phyloP scores from a whole-genome alignment of 1,140 invertebrate species.

The Archegozetes longisetosus region DNA sequence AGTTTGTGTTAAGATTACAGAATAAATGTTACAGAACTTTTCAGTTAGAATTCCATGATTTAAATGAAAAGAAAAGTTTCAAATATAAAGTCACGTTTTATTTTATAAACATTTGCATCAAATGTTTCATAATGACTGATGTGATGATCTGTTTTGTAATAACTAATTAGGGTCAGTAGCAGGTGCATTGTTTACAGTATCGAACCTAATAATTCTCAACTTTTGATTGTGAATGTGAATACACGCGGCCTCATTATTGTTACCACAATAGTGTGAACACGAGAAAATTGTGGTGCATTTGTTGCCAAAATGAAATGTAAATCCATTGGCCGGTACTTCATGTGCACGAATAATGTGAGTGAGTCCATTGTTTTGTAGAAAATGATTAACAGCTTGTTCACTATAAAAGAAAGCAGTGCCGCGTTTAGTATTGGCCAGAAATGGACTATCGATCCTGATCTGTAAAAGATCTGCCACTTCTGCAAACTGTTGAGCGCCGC shows the following conservation, averaged over 20 bases:
- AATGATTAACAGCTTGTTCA: conserved; percentile 43
- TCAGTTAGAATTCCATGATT: no score
- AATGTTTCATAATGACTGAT: neutral
- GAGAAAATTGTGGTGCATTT: conserved; percentile 48
- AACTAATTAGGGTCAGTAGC: conserved; percentile 6
- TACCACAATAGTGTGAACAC: conserved; percentile 46
- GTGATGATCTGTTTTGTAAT: neutral
- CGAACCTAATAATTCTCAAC: conserved; percentile 38
- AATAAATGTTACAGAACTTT: no score
- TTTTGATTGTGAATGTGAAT: conserved; percentile 39
- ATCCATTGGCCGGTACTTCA: conserved; percentile 38
- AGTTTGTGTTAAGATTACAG: no score
- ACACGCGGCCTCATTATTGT: conserved; percentile 46
- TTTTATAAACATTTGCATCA: neutral
- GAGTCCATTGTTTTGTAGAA: conserved; percentile 43
- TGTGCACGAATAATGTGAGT: conserved; percentile 52
- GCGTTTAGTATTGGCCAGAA: conserved; percentile 44
- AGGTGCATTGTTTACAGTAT: conserved; percentile 30
- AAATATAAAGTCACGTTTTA: neutral
- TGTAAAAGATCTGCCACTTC: conserved; percentile 1
- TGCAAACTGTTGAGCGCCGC: conserved; percentile 26
- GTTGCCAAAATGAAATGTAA: conserved; percentile 36
- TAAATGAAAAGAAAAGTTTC: neutral
- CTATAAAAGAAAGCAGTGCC: conserved; percentile 54
- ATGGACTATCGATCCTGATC: conserved; percentile 24